Conservation (phyloP, 2,113 vertebrate species). For the Chinchilla lanigera region DNA sequence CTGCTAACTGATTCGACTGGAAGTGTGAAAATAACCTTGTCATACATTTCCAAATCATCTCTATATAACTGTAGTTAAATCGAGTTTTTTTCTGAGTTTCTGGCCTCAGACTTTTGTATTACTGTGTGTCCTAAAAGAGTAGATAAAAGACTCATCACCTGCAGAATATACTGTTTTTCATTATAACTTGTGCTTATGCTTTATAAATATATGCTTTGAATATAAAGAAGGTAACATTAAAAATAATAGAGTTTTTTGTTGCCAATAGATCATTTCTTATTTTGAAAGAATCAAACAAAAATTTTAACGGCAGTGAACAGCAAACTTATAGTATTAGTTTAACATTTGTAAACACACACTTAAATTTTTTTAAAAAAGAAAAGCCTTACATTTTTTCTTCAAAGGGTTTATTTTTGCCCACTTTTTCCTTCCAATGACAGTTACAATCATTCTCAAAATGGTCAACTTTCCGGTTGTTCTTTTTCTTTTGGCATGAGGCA, state of each 20-base stretch:
- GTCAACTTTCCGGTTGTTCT: slow-evolving; percentile 60
- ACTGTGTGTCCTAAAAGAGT: neutral
- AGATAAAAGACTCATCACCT: slow-evolving; percentile 37
- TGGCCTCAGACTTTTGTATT: slow-evolving; percentile 8
- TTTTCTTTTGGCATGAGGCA: slow-evolving; percentile 67
- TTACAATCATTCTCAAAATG: slow-evolving; percentile 68
- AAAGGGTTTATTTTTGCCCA: slow-evolving; percentile 44
- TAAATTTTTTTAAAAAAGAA: slow-evolving; percentile 33
- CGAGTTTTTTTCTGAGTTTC: slow-evolving; percentile 40
- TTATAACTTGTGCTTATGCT: slow-evolving; percentile 7
- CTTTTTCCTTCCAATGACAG: slow-evolving; percentile 15
- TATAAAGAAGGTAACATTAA: slow-evolving; percentile 65
- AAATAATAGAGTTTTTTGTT: slow-evolving; percentile 56
- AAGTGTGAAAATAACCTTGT: slow-evolving; percentile 58
- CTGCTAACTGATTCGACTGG: slow-evolving; percentile 23
- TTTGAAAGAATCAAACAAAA: slow-evolving; percentile 52
- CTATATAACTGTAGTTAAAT: slow-evolving; percentile 18
- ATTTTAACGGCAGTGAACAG: slow-evolving; percentile 48
- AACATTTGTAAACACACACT: slow-evolving; percentile 34
- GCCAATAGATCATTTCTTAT: slow-evolving; percentile 18
- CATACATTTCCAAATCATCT: slow-evolving; percentile 28
- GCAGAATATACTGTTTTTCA: slow-evolving; percentile 10
- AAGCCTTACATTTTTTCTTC: slow-evolving; percentile 12
- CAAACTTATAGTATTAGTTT: slow-evolving; percentile 31
- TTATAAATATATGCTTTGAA: slow-evolving; percentile 50